phyloP scores from a whole-genome alignment of 2,797 vertebrate species.

The Labroides dimidiatus region DNA sequence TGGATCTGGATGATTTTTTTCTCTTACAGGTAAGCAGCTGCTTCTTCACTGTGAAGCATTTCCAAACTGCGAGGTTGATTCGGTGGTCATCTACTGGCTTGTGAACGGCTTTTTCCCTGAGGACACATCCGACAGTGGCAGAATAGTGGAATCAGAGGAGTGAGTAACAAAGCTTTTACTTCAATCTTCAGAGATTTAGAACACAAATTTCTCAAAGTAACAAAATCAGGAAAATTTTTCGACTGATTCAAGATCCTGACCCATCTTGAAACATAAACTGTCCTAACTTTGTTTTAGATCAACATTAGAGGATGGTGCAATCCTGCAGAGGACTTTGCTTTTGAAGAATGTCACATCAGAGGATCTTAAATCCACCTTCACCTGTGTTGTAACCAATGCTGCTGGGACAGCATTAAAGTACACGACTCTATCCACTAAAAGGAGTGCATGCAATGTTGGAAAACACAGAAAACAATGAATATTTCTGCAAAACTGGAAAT shows the following conservation, averaged over 20 bases:
- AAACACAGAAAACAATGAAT: background rate
- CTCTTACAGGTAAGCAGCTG: slow-evolving; percentile 59
- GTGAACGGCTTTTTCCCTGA: slow-evolving; percentile 85
- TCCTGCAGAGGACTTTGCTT: slow-evolving; percentile 68
- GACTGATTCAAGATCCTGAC: background rate
- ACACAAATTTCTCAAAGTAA: too few relatives aligned
- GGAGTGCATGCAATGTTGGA: fast-evolving
- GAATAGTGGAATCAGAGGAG: slow-evolving; percentile 74
- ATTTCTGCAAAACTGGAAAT: background rate
- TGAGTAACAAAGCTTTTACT: slow-evolving; percentile 62
- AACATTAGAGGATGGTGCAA: slow-evolving; percentile 20
- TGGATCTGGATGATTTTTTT: slow-evolving; percentile 11
- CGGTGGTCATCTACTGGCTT: slow-evolving; percentile 86
- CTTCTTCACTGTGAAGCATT: slow-evolving; percentile 71
- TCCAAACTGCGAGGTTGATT: slow-evolving; percentile 38
- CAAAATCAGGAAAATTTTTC: background rate
- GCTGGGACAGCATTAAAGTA: slow-evolving; percentile 53
- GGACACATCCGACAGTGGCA: slow-evolving; percentile 46
- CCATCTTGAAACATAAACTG: background rate
- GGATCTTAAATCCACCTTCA: slow-evolving; percentile 72
- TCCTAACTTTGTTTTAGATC: slow-evolving; percentile 53
- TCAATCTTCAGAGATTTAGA: background rate
- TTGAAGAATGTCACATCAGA: slow-evolving; percentile 56
- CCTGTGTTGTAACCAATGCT: slow-evolving; percentile 74
- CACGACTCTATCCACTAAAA: slow-evolving; percentile 31